These are phyloP conservation scores for Archips crataeganus DNA, from an alignment of 2,888 invertebrate species.

Conservation along the genomic window DNA sequence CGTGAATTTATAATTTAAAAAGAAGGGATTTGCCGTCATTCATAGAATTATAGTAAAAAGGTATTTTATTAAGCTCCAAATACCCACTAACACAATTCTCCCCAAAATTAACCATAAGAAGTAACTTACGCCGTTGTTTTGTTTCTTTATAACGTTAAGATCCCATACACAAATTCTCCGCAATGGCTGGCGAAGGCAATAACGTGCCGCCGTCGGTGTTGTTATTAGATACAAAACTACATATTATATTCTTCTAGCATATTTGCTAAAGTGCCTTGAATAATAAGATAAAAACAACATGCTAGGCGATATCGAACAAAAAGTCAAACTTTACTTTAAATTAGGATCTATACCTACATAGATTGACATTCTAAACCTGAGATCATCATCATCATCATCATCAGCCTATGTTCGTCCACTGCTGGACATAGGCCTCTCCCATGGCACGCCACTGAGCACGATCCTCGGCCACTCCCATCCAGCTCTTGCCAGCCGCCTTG, in stretches of 20 bases:
- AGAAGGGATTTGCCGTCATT: no score
- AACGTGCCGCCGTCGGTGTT: constrained; percentile 17
- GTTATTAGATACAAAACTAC: constrained; percentile 29
- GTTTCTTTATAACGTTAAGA: background rate
- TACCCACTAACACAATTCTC: background rate
- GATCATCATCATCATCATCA: no score
- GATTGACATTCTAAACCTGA: no score
- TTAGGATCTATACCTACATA: no score
- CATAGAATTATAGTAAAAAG: no score
- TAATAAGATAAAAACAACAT: constrained; percentile 17
- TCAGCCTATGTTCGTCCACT: no score
- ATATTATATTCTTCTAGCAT: constrained; percentile 7
- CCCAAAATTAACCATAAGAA: background rate
- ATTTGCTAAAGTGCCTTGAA: constrained; percentile 11
- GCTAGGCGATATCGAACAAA: background rate
- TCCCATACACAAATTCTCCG: constrained; percentile 22
- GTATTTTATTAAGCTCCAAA: background rate
- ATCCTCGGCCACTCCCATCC: no score
- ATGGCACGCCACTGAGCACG: no score
- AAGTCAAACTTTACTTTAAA: background rate
- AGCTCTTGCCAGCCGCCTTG: no score
- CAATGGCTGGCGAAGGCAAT: constrained; percentile 12
- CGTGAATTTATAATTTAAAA: no score
- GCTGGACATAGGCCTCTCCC: no score
- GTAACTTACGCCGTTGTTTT: background rate